A percentile compares a stretch with the other conserved stretches of the same genome.
Conservation (phyloP, 2,797 vertebrate genomes). For the Adelosebastes latens region DNA sequence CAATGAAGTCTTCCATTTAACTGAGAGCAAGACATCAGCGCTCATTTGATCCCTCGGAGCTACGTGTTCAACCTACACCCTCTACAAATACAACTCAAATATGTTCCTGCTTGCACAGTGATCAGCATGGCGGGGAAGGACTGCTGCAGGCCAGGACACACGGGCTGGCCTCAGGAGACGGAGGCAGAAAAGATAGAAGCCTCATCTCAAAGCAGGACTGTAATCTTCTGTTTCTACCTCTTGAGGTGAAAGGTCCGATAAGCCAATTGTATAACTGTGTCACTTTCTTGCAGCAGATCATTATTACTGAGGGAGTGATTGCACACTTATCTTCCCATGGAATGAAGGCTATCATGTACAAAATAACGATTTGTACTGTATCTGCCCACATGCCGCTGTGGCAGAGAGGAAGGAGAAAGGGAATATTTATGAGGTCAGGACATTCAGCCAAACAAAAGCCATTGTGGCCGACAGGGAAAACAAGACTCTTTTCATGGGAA, state of each 20-base stretch:
- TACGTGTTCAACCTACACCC: background rate
- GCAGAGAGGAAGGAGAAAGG: slow-evolving; percentile 11
- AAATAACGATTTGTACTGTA: background rate
- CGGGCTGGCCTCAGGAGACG: background rate
- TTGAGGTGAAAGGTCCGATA: background rate
- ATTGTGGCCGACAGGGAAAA: slow-evolving; percentile 57
- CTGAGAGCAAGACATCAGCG: background rate
- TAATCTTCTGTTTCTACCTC: slow-evolving; percentile 4
- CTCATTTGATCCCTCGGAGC: slow-evolving; percentile 51
- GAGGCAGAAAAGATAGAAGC: background rate
- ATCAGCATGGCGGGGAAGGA: background rate
- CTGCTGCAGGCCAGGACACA: slow-evolving; percentile 12
- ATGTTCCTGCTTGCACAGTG: slow-evolving; percentile 53
- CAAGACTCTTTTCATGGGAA: slow-evolving; percentile 46
- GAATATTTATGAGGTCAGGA: slow-evolving; percentile 44
- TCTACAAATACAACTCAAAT: slow-evolving; percentile 60
- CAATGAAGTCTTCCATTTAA: background rate
- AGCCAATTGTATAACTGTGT: background rate
- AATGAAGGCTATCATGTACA: background rate
- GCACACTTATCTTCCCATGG: slow-evolving; percentile 10
- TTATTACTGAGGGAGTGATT: background rate
- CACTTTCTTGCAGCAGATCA: background rate
- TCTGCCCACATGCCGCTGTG: slow-evolving; percentile 19
- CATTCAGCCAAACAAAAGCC: slow-evolving; percentile 64
- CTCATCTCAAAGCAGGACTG: background rate